Conservation (phyloP, 2,113 vertebrate genomes). For the Ammodytes marinus region DNA sequence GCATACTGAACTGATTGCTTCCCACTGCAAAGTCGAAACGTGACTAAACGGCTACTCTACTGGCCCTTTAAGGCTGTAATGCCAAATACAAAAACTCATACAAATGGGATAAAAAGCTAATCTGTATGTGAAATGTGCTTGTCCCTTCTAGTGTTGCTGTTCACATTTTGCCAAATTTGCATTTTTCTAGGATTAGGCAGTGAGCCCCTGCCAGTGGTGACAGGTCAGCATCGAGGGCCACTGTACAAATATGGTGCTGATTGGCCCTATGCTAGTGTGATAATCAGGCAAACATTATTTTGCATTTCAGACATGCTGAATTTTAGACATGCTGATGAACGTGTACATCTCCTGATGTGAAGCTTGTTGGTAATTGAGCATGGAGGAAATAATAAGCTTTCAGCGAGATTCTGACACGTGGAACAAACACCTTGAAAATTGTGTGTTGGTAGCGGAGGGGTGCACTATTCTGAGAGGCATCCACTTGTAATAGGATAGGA, state of each 20-base stretch:
- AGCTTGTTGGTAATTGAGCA: constrained; percentile 50
- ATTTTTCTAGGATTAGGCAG: neutral
- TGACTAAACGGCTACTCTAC: neutral
- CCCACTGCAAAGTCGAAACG: neutral
- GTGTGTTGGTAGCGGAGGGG: constrained; percentile 22
- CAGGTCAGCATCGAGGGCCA: constrained; percentile 5
- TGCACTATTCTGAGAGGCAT: constrained; percentile 11
- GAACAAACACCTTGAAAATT: constrained; percentile 75
- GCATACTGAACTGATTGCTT: neutral
- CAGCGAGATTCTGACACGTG: constrained; percentile 61
- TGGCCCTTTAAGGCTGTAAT: neutral
- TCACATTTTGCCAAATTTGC: neutral
- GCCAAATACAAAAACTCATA: neutral
- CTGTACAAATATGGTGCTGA: constrained; percentile 4
- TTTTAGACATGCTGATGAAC: constrained; percentile 42
- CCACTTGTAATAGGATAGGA: constrained; percentile 29
- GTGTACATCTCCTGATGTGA: constrained; percentile 46
- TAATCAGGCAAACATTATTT: constrained; percentile 22
- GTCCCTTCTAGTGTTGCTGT: neutral
- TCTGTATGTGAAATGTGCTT: neutral
- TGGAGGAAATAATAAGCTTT: constrained; percentile 65
- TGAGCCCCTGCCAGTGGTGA: neutral
- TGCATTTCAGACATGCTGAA: constrained; percentile 27
- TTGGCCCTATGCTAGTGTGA: constrained; percentile 5
- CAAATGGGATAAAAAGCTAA: neutral